Conservation (phyloP, 2,113 vertebrate genomes). For the Sinocyclocheilus rhinocerous region DNA sequence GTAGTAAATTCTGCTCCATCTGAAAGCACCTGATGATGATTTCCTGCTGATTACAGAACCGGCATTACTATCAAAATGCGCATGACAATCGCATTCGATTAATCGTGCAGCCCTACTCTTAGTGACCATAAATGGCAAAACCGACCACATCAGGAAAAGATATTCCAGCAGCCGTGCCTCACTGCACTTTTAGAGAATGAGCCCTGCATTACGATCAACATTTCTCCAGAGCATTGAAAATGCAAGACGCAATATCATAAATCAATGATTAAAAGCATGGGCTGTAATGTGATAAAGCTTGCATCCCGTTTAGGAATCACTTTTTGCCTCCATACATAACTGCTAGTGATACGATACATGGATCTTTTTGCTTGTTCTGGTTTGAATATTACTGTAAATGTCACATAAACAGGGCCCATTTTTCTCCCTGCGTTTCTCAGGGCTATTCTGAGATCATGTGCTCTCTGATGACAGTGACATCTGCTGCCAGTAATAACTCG, state of each 20-base stretch:
- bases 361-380: background rate
- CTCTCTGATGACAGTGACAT: background rate
- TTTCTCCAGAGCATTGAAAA: background rate
- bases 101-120: background rate
- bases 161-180: background rate
- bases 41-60: too few species aligned
- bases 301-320: background rate
- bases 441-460: conserved; percentile 35
- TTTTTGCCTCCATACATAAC: background rate
- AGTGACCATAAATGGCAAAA: conserved; percentile 25
- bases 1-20: too few species aligned
- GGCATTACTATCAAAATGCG: too few species aligned
- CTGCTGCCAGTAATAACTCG: background rate
- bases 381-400: background rate
- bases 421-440: too few species aligned
- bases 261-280: background rate
- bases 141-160: background rate
- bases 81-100: too few species aligned
- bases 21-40: too few species aligned
- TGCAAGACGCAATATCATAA: background rate
- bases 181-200: background rate
- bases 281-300: background rate
- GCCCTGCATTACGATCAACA: too few species aligned
- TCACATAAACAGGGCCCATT: background rate
- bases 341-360: background rate